phyloP scores from a whole-genome alignment of 1,140 invertebrate species.

The Homarus americanus region DNA sequence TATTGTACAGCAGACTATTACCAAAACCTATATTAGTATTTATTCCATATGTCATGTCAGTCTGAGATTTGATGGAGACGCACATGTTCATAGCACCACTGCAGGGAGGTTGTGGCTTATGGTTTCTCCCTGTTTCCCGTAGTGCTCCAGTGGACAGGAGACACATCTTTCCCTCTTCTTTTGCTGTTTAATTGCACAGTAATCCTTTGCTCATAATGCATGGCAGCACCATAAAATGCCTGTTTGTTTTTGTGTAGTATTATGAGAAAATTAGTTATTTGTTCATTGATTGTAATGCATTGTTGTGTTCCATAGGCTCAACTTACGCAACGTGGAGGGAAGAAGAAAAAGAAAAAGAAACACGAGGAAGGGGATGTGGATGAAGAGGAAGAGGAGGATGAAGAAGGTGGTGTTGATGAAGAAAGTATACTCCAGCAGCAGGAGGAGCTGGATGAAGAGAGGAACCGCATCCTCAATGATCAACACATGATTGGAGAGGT shows the following conservation, averaged over 20 bases:
- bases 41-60: too few relatives aligned
- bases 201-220: not conserved
- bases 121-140: too few relatives aligned
- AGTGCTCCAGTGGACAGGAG: too few relatives aligned
- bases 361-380: constrained; percentile 75
- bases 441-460: constrained; percentile 80
- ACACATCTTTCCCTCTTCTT: not conserved
- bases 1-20: too few relatives aligned
- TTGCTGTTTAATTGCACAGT: not conserved
- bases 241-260: too few relatives aligned
- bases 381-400: constrained; percentile 76
- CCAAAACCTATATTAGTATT: too few relatives aligned
- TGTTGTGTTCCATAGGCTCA: constrained; percentile 51
- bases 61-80: too few relatives aligned
- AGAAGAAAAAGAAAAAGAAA: constrained; percentile 74
- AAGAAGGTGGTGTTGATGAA: constrained; percentile 78
- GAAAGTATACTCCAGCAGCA: constrained; percentile 79
- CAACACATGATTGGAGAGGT: constrained; percentile 80
- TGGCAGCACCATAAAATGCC: not conserved
- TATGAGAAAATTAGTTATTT: too few relatives aligned
- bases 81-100: too few relatives aligned
- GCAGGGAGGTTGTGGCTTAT: too few relatives aligned
- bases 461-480: constrained; percentile 80
- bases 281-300: not conserved
- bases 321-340: constrained; percentile 63